Conservation (phyloP, 1,140 invertebrate genomes). For the Uloborus diversus region DNA sequence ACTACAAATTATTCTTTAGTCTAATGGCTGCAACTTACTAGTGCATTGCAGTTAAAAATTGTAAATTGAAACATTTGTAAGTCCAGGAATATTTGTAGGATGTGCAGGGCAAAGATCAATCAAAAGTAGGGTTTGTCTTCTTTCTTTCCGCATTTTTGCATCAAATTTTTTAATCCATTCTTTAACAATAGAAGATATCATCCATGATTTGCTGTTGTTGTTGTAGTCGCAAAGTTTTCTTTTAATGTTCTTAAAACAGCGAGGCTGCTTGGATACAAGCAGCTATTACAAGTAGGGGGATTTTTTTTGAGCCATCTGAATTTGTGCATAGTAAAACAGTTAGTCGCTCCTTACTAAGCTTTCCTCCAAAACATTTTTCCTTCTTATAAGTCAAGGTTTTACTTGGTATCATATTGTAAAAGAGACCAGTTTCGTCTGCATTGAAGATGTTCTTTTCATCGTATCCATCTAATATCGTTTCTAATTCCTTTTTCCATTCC, state of each 20-base stretch:
- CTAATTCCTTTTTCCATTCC: neutral
- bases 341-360: neutral
- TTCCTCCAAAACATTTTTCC: neutral
- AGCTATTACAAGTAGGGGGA: neutral
- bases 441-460: neutral
- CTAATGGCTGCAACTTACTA: neutral
- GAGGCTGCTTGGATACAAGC: neutral
- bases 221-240: neutral
- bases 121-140: neutral
- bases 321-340: neutral
- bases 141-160: neutral
- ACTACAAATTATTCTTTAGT: neutral
- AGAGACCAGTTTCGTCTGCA: neutral
- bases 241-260: neutral
- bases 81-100: neutral
- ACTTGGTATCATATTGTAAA: neutral
- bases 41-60: neutral
- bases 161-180: neutral
- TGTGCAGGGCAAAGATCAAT: neutral
- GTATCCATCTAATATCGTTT: neutral
- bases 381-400: neutral
- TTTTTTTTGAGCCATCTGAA: neutral
- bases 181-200: neutral
- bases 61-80: neutral
- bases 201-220: neutral